Percentiles rank a stretch among this genome's conserved stretches.
Evolutionary conservation across 2,113 vertebrate genomes (phyloP).

Genomic region (Ivindomyrus marchei): DNA sequence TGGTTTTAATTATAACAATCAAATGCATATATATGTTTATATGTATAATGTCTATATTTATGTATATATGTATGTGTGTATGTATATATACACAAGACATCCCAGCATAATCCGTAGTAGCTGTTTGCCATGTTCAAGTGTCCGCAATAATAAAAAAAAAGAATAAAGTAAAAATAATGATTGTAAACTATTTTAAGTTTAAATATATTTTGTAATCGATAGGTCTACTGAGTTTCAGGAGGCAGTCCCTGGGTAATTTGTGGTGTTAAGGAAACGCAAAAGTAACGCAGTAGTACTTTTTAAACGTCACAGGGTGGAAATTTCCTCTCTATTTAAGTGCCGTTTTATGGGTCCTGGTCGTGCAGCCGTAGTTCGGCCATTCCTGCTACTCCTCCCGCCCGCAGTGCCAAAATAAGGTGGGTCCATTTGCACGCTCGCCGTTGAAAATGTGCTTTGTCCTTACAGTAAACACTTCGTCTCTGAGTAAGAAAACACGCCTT

Average conservation of each 20-base stretch:
- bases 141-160: background rate
- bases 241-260: background rate
- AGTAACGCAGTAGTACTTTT: background rate
- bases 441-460: background rate
- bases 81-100: background rate
- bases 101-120: background rate
- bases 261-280: background rate
- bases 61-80: background rate
- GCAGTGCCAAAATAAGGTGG: background rate
- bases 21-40: background rate
- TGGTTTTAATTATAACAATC: background rate
- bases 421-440: background rate
- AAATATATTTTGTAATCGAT: background rate
- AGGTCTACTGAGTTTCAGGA: background rate
- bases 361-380: background rate
- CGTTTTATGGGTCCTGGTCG: background rate
- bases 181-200: background rate
- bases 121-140: background rate
- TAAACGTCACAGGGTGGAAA: conserved; percentile 12
- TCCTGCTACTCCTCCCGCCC: background rate
- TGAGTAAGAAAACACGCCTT: background rate
- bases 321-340: conserved; percentile 3
- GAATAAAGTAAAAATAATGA: background rate
- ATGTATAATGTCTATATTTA: background rate
- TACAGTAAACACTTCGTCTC: background rate